phyloP scores from a whole-genome alignment of 1,140 invertebrate species.

The Anagrus nilaparvatae region DNA sequence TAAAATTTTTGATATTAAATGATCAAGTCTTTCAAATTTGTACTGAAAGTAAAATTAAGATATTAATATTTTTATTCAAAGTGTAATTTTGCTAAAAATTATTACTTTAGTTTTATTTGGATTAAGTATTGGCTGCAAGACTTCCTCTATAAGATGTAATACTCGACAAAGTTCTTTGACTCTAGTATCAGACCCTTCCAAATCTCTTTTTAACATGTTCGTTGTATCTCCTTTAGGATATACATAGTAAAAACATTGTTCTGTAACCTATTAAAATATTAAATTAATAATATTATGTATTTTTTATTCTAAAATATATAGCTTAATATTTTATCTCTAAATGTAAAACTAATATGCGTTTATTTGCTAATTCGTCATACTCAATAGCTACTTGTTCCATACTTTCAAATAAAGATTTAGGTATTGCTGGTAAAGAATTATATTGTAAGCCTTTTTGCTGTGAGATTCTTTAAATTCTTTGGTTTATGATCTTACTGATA shows the following conservation, averaged over 20 bases:
- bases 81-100: slow-evolving; percentile 10
- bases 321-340: slow-evolving; percentile 78
- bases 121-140: slow-evolving; percentile 61
- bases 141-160: slow-evolving; percentile 67
- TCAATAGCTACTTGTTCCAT: slow-evolving; percentile 54
- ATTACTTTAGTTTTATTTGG: slow-evolving; percentile 68
- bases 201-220: slow-evolving; percentile 42
- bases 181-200: slow-evolving; percentile 69
- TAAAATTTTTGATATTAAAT: slow-evolving; percentile 74
- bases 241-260: slow-evolving; percentile 91
- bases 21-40: slow-evolving; percentile 87
- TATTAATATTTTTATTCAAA: too few species aligned
- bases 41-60: slow-evolving; percentile 60
- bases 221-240: slow-evolving; percentile 55
- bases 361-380: slow-evolving; percentile 82
- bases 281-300: too few species aligned
- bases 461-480: slow-evolving; percentile 26
- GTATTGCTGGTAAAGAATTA: slow-evolving; percentile 32
- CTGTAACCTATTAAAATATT: slow-evolving; percentile 55
- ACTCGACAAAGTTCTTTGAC: slow-evolving; percentile 74
- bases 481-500: slow-evolving; percentile 25
- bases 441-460: slow-evolving; percentile 22
- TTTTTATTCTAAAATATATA: too few species aligned
- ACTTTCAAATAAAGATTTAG: slow-evolving; percentile 25
- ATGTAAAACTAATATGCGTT: slow-evolving; percentile 82